Base-by-base conservation (phyloP, 2,797 vertebrate genomes). In the Tangara arthus region DNA sequence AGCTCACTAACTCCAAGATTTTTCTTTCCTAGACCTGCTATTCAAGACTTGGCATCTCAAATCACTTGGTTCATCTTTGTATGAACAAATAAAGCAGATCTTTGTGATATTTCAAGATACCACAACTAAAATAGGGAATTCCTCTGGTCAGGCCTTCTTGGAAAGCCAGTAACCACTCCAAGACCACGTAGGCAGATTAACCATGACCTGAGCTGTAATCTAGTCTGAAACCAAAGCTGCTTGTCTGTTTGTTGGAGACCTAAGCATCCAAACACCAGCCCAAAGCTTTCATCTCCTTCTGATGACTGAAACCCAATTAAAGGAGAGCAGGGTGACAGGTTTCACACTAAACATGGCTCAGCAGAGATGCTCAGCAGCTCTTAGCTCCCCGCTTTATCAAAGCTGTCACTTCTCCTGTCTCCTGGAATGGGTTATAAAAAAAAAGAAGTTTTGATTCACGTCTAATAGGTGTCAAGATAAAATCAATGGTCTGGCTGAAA, bases 241-340 rank as follows among this genome's bases (percentile, higher is more conserved):
- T 83, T 15, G 16, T 60, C 56, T 30, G 32, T 87, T 90, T 94
- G 37, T n/a, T 53, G 82, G 89, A 89, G 47, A 85, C 82, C 17
- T 5, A 56, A 83, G 53, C 86, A 92, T 28, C 30, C 56, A 69
- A 95, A 96, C 84, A 87, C 90, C 87, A 89, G 91, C 95, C 98
- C 89, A 90, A 97, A 94, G 86, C 96, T 88, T 96, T 96, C 68
- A 94, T 96, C 93, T 84, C 66, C 20, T 70, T 68, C 90, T 89
- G 91, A 98, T 97, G 97, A 95, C 95, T 91, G 96, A 94, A 96
- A 98, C 87, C 98, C 98, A 99, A 98, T 98, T 98, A 99, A 98
- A 97, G 95, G 84, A 94, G 95, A 71, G 84, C 55, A 2, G 21
- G 96, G 97, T 98, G 98, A 98, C 98, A 98, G 98, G 97, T 98